Evolutionary conservation across 2,888 invertebrate species (phyloP).

Genomic region (Lacanobia wlatinum): DNA sequence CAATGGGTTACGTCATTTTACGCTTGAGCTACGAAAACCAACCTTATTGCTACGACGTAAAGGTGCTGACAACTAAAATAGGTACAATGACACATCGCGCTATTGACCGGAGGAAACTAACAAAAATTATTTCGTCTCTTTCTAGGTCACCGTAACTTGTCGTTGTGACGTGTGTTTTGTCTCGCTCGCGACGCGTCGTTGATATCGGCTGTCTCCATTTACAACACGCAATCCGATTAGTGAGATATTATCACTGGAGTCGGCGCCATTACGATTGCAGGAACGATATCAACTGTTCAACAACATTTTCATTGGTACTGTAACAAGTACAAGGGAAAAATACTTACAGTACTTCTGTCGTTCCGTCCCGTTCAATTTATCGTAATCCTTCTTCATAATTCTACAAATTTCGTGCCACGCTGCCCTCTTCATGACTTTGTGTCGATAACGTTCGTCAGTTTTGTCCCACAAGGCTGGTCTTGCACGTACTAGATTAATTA

Average conservation of each 20-base stretch:
- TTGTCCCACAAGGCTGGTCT: conserved; percentile 30
- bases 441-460: conserved; percentile 12
- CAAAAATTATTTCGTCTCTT: not conserved
- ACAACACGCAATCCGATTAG: not conserved
- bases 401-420: conserved; percentile 38
- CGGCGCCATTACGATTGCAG: not conserved
- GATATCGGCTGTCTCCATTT: conserved; percentile 2
- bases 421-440: not conserved
- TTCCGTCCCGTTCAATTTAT: conserved; percentile 3
- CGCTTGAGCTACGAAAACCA: not conserved
- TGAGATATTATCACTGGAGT: not conserved
- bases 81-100: not conserved
- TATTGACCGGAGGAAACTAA: not conserved
- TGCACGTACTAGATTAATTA: conserved; percentile 30
- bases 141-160: not conserved
- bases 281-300: not conserved
- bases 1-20: not conserved
- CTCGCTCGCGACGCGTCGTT: conserved; percentile 10
- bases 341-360: conserved; percentile 27
- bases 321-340: not conserved
- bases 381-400: conserved; percentile 26
- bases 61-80: not conserved
- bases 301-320: not conserved
- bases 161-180: not conserved
- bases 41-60: not conserved